Evolutionary conservation across 2,888 invertebrate species (phyloP).

Genomic region (Mamestra brassicae): DNA sequence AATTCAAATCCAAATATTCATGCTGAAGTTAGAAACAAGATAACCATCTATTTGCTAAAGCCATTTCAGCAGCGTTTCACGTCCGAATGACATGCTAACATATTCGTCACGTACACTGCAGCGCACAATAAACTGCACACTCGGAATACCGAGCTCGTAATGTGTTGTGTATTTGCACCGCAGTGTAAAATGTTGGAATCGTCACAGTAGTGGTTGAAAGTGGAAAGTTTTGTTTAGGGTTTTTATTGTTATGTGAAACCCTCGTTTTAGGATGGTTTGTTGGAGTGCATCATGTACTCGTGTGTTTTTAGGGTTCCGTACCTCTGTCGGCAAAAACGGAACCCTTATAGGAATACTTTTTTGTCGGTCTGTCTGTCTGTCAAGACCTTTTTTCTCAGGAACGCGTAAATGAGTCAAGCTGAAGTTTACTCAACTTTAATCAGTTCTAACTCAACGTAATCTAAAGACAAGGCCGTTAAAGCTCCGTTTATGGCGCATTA

Average conservation of each 20-base stretch:
- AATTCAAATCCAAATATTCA: constrained; percentile 16
- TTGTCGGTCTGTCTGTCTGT: too few species aligned
- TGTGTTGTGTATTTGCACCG: constrained; percentile 48
- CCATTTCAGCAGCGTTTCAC: constrained; percentile 48
- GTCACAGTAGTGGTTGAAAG: constrained; percentile 27
- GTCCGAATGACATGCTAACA: constrained; percentile 59
- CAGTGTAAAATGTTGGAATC: constrained; percentile 51
- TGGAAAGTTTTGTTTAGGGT: constrained; percentile 51
- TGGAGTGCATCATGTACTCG: constrained; percentile 12
- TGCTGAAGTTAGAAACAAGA: constrained; percentile 28
- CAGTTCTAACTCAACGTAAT: too few species aligned
- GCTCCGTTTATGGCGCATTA: too few species aligned
- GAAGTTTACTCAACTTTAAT: too few species aligned
- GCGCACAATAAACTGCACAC: constrained; percentile 63
- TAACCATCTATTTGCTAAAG: constrained; percentile 38
- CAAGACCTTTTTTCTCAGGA: too few species aligned
- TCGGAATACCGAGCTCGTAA: constrained; percentile 53
- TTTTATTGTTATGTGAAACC: constrained; percentile 30
- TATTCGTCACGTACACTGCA: constrained; percentile 65
- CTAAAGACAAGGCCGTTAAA: too few species aligned
- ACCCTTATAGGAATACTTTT: too few species aligned
- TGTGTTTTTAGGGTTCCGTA: not conserved
- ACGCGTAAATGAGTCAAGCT: too few species aligned
- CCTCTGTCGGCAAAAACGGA: too few species aligned
- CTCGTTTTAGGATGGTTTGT: constrained; percentile 35